Evolutionary conservation across 2,113 vertebrate genomes (phyloP).

Genomic region (Psettodes erumei): DNA sequence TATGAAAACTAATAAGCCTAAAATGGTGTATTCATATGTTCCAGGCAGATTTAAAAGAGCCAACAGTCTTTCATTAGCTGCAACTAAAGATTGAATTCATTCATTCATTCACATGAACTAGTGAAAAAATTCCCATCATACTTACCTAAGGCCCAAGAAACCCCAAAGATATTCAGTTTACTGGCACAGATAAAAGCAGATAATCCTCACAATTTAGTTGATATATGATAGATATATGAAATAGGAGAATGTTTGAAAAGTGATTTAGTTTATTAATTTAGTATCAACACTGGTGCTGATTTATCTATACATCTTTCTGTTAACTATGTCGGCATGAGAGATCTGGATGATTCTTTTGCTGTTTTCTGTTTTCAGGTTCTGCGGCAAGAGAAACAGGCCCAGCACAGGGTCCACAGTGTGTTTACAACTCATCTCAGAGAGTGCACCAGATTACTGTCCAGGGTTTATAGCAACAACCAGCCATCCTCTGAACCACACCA

Average conservation of each 20-base stretch:
- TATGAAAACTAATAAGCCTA: not conserved
- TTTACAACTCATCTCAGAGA: constrained; percentile 67
- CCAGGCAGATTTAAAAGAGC: not conserved
- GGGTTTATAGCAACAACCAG: constrained; percentile 37
- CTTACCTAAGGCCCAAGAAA: not conserved
- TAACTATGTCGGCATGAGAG: not conserved
- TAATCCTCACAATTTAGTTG: not conserved
- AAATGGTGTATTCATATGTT: too few relatives aligned
- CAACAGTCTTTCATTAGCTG: not conserved
- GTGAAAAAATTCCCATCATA: not conserved
- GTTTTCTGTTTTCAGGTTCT: constrained; percentile 61
- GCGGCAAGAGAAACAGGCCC: constrained; percentile 66
- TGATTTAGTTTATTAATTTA: not conserved
- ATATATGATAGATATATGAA: too few relatives aligned
- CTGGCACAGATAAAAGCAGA: not conserved
- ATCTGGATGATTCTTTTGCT: not conserved
- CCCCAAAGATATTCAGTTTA: not conserved
- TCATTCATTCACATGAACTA: too few relatives aligned
- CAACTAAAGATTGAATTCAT: not conserved
- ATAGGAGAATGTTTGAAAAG: not conserved
- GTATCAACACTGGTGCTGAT: not conserved
- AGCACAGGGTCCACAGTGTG: constrained; percentile 58
- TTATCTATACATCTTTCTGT: not conserved
- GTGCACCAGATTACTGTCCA: constrained; percentile 63
- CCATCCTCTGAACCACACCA: constrained; percentile 33